Percentiles rank a stretch among this genome's conserved stretches.
phyloP scores from a whole-genome alignment of 1,140 invertebrate genomes.

The Tribolium castaneum region DNA sequence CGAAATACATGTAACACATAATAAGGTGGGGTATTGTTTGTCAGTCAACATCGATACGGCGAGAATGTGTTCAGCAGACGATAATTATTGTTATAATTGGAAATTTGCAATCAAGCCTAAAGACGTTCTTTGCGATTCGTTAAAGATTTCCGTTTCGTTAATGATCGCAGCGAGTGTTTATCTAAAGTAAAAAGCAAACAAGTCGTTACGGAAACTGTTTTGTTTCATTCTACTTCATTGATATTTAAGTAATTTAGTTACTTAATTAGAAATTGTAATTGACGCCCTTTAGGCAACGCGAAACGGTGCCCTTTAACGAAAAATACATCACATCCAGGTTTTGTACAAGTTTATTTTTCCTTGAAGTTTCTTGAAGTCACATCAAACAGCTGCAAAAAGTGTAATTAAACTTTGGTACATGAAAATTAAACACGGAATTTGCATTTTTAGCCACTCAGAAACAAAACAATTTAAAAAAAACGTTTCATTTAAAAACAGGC shows the following conservation, averaged over 20 bases:
- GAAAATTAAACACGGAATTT: not conserved
- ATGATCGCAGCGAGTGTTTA: conserved; percentile 2
- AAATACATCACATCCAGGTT: not conserved
- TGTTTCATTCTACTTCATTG: conserved; percentile 7
- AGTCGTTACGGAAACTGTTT: conserved; percentile 8
- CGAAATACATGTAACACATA: conserved; percentile 27
- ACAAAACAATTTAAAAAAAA: not conserved
- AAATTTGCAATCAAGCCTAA: conserved; percentile 9
- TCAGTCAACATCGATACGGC: not conserved
- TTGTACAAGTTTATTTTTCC: not conserved
- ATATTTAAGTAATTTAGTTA: conserved; percentile 29
- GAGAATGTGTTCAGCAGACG: conserved; percentile 6
- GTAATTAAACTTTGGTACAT: not conserved
- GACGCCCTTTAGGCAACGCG: not conserved
- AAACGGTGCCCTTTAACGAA: not conserved
- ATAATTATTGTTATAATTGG: conserved; percentile 26
- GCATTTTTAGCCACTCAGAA: not conserved
- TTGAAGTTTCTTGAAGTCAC: not conserved
- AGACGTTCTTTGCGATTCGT: not conserved
- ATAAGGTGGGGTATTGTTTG: conserved; percentile 15
- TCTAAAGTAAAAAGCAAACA: conserved; percentile 10
- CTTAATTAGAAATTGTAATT: conserved; percentile 26
- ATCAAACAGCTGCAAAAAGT: not conserved
- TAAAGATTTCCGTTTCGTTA: conserved; percentile 15
- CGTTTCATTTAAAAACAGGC: not conserved